A percentile compares a stretch with the other conserved stretches of the same genome.
These are phyloP conservation scores for Mycalesis mineus DNA, from an alignment of 2,888 invertebrate species.

Conservation along the genomic window DNA sequence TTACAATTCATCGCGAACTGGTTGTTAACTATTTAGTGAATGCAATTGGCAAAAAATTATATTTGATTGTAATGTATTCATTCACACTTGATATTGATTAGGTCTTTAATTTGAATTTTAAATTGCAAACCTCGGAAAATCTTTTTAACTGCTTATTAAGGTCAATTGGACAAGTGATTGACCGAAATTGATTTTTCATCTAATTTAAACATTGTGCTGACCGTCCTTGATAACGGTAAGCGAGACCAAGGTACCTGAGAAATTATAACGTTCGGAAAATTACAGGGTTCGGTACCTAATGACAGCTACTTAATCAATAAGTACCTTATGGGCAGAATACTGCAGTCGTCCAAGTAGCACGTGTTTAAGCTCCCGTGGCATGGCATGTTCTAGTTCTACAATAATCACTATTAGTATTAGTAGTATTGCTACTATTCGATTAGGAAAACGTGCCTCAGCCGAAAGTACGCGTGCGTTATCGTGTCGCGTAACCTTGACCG, in stretches of 20 bases:
- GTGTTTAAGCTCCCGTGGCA: not conserved
- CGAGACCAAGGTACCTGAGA: too few species aligned
- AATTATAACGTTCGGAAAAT: not conserved
- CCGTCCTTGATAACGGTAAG: not conserved
- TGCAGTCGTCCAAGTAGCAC: not conserved
- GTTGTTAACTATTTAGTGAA: constrained; percentile 14
- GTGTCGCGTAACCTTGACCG: constrained; percentile 8
- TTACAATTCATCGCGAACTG: constrained; percentile 9
- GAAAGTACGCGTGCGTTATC: constrained; percentile 1
- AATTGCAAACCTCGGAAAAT: not conserved
- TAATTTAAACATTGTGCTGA: not conserved
- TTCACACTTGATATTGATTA: not conserved
- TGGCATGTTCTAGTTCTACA: not conserved
- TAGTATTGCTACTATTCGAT: not conserved
- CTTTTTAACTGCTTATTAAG: not conserved
- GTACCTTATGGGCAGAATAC: too few species aligned
- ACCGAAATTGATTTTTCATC: not conserved
- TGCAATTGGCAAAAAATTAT: constrained; percentile 7
- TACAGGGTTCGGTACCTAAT: not conserved
- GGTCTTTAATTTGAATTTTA: constrained; percentile 4
- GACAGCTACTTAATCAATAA: too few species aligned
- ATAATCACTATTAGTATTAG: not conserved
- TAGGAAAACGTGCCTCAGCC: not conserved
- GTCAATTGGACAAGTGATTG: not conserved
- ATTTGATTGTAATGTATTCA: not conserved